A percentile compares a stretch with the other conserved stretches of the same genome.
Conservation (phyloP, 2,113 vertebrate species). For the Actenoides lindsayi region DNA sequence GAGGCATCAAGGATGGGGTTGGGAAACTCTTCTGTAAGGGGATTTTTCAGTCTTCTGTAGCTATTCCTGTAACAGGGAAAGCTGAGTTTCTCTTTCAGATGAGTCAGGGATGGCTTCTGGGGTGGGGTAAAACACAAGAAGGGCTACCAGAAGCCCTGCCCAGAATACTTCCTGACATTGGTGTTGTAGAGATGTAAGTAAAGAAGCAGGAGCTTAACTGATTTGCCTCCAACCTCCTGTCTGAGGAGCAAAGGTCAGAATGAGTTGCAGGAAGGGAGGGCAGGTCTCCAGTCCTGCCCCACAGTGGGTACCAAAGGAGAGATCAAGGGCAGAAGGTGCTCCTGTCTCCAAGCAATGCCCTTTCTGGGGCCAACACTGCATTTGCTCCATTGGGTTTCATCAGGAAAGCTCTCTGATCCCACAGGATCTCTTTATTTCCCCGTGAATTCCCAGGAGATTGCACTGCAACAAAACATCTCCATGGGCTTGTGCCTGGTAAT, state of each 20-base stretch:
- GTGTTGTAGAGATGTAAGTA: not conserved
- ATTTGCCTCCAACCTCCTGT: not conserved
- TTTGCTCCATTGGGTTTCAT: not conserved
- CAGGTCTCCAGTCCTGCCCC: not conserved
- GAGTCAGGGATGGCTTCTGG: not conserved
- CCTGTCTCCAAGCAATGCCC: not conserved
- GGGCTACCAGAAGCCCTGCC: not conserved
- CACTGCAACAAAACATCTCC: not conserved
- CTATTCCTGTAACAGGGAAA: not conserved
- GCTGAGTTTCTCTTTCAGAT: not conserved
- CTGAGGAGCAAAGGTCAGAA: not conserved
- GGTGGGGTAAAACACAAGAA: not conserved
- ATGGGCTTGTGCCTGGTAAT: not conserved
- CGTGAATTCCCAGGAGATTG: constrained; percentile 3
- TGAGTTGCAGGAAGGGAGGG: not conserved
- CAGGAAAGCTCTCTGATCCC: not conserved
- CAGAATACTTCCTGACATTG: not conserved
- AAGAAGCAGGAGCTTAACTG: not conserved
- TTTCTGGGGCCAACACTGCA: not conserved
- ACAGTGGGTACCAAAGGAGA: rapidly evolving
- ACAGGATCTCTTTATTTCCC: not conserved
- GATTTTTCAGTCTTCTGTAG: not conserved
- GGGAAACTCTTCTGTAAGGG: not conserved
- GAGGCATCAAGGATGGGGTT: not conserved
- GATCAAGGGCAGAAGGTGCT: not conserved